Percentiles rank a stretch among this genome's conserved stretches.
These are phyloP conservation scores for Dasyornis broadbenti DNA, from an alignment of 2,113 vertebrate genomes.

Conservation along the genomic window DNA sequence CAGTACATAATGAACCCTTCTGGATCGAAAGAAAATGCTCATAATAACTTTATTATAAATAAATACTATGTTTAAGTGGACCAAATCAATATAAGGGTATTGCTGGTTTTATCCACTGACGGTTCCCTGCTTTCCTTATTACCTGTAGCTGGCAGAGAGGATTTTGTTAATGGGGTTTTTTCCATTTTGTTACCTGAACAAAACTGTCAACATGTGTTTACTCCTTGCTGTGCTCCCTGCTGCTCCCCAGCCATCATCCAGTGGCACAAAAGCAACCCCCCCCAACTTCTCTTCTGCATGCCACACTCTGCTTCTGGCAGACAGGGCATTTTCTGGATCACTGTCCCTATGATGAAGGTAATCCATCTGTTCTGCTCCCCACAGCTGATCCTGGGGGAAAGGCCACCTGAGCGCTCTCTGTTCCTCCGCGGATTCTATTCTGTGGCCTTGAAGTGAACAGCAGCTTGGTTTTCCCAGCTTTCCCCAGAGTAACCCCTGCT, in stretches of 20 bases:
- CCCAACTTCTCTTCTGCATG: neutral
- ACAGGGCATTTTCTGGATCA: neutral
- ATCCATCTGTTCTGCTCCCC: neutral
- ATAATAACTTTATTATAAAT: neutral
- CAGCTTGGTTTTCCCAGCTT: neutral
- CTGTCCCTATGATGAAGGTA: neutral
- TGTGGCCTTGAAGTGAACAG: fast-evolving
- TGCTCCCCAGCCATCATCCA: neutral
- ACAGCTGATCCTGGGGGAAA: neutral
- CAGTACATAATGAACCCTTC: neutral
- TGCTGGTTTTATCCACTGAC: neutral
- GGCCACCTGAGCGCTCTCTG: fast-evolving
- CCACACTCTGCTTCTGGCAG: neutral
- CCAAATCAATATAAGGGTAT: neutral
- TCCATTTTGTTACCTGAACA: neutral
- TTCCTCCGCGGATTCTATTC: neutral
- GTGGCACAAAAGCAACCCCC: neutral
- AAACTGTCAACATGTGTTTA: neutral
- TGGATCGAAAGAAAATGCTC: neutral
- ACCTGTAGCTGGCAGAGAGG: neutral
- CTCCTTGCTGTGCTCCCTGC: neutral
- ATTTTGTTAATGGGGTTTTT: neutral
- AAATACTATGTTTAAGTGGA: neutral
- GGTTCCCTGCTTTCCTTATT: neutral
- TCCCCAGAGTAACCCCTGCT: neutral